Evolutionary conservation across 2,888 invertebrate genomes (phyloP), one percentile per base, ranked within the genome.

Genomic region (Epinotia brunnichana): DNA sequence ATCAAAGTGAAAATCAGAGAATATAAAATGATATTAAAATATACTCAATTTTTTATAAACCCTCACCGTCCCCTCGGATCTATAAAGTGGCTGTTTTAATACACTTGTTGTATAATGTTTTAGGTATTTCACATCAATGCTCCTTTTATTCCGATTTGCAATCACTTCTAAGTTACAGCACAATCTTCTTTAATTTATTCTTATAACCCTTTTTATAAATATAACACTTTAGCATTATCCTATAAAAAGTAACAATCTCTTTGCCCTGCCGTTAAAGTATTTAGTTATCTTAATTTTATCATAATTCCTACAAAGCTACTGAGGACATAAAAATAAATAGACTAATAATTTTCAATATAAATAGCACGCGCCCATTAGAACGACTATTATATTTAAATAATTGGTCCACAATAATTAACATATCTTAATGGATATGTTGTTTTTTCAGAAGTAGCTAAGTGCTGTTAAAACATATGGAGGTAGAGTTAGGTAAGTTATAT

Each of bases 321-420:
- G 51, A 39, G 19, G 11, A 29, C 70, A 64, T 70, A 59, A 70
- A 70, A 70, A 53, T 64, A 24, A 64, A 70, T 59, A 66, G 70
- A 17, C 64, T 15, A 70, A 70, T 70, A 70, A 64, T 53, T 71
- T 54, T 44, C 17, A 70, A 70, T 54, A 54, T 69, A 64, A 54
- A 63, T 51, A 70, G 63, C 35, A 64, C 19, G 17, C 13, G 10
- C 17, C 66, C n/a, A 61, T 67, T 67, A 24, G 15, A 39, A 7
- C 15, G n/a, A 29, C 60, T 60, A 53, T 71, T 53, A 48, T 56
- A 61, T 61, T 67, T 61, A 61, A 67, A 71, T 71, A 67, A 70
- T 57, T n/a, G 69, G 29, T 35, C 44, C 54, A 63, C 54, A 61
- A 64, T 64, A 59, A 66, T 41, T 13, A 41, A 41, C 13, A 44